These are phyloP conservation scores for Lipophrys pholis DNA, from an alignment of 2,113 vertebrate species.

Conservation along the genomic window DNA sequence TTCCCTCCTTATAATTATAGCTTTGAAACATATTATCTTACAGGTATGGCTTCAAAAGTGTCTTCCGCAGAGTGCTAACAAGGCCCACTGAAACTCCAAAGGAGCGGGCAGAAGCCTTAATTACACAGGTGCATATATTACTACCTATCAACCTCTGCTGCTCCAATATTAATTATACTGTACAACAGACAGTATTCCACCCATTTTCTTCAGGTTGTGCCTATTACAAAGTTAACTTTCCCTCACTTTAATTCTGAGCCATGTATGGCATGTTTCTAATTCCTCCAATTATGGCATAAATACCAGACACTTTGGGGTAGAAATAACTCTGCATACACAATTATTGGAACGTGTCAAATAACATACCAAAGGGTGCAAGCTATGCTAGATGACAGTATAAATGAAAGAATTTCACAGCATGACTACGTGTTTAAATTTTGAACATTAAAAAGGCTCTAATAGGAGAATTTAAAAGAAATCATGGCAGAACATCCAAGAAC, in stretches of 20 bases:
- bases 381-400: constrained; percentile 9
- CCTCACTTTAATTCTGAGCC: constrained; percentile 53
- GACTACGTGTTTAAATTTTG: constrained; percentile 3
- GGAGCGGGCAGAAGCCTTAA: constrained; percentile 75
- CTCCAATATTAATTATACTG: constrained; percentile 75
- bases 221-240: constrained; percentile 79
- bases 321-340: constrained; percentile 18
- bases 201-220: constrained; percentile 54
- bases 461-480: not conserved
- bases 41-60: constrained; percentile 78
- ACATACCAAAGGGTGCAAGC: constrained; percentile 1
- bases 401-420: constrained; percentile 21
- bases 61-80: constrained; percentile 76
- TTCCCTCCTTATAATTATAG: constrained; percentile 82
- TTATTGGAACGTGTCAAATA: constrained; percentile 21
- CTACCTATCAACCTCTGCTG: constrained; percentile 65
- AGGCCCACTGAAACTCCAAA: constrained; percentile 68
- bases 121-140: constrained; percentile 79
- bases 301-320: constrained; percentile 26
- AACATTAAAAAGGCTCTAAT: not conserved
- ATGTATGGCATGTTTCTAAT: constrained; percentile 64
- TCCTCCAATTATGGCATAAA: constrained; percentile 58
- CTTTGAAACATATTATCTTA: constrained; percentile 83
- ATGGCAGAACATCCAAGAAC: too few relatives aligned
- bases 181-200: constrained; percentile 56